phyloP scores from a whole-genome alignment of 2,113 vertebrate genomes.

The Sinocyclocheilus maitianheensis region DNA sequence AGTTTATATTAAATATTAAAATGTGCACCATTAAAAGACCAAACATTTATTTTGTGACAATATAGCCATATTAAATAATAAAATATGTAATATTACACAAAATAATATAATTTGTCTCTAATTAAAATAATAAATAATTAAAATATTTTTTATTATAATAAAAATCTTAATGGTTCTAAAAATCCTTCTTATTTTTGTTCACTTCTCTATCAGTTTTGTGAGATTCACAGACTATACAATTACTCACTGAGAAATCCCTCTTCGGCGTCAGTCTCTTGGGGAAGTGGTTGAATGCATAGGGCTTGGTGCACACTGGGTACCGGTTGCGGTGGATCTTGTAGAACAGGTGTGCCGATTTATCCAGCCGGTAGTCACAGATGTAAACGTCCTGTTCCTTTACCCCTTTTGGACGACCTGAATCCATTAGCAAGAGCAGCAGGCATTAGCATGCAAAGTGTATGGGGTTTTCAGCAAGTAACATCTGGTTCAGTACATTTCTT shows the following conservation, averaged over 20 bases:
- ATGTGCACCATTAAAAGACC: neutral
- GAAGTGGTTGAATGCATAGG: slow-evolving; percentile 97
- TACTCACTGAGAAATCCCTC: slow-evolving; percentile 94
- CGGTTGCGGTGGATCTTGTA: slow-evolving; percentile 99
- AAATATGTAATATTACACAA: neutral
- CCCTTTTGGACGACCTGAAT: slow-evolving; percentile 89
- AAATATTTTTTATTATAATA: neutral
- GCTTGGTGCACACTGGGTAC: slow-evolving; percentile 95
- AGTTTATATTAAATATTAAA: no score
- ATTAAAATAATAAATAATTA: no score
- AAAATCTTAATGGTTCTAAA: neutral
- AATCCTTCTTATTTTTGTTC: no score
- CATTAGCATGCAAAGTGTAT: neutral
- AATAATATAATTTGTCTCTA: neutral
- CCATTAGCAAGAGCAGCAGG: neutral
- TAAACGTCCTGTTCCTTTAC: slow-evolving; percentile 96
- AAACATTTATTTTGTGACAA: neutral
- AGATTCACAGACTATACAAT: neutral
- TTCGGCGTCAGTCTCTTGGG: slow-evolving; percentile 93
- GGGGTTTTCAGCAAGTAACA: neutral
- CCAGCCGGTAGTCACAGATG: slow-evolving; percentile 97
- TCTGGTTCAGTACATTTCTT: slow-evolving; percentile 1
- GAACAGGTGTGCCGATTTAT: slow-evolving; percentile 97
- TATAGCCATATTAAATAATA: neutral
- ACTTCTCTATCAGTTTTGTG: neutral